These are phyloP conservation scores for Bryconaethiops microstoma DNA, from an alignment of 2,797 vertebrate genomes.

Conservation along the genomic window DNA sequence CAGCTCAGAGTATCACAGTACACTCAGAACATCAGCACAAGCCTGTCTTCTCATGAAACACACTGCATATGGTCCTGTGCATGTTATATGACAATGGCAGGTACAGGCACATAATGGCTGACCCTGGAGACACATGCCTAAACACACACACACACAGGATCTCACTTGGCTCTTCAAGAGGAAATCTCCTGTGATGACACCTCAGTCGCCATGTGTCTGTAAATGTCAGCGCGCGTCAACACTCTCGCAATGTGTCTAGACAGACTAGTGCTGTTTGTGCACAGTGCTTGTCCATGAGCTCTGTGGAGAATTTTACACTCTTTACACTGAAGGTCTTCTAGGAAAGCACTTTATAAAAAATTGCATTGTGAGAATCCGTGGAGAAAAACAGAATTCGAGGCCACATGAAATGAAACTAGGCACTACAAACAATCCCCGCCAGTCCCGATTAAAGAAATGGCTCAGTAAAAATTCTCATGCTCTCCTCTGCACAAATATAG, in stretches of 20 bases:
- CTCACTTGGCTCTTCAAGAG: not conserved
- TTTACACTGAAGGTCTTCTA: not conserved
- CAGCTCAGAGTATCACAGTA: not conserved
- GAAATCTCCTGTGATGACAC: constrained; percentile 16
- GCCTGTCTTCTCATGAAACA: not conserved
- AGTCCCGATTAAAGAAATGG: too few species aligned
- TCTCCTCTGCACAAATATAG: too few species aligned
- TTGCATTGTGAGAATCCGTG: too few species aligned
- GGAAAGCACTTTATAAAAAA: not conserved
- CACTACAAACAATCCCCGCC: too few species aligned
- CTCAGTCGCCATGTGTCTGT: not conserved
- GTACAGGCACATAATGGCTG: not conserved
- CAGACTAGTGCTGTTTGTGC: not conserved
- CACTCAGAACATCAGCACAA: not conserved
- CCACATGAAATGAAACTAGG: too few species aligned
- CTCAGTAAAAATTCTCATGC: too few species aligned
- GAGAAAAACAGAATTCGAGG: too few species aligned
- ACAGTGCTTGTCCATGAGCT: not conserved
- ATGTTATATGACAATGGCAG: not conserved
- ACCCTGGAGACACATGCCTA: not conserved
- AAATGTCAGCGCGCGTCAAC: constrained; percentile 9
- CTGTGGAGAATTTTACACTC: not conserved
- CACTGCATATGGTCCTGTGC: not conserved
- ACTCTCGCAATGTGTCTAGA: not conserved
- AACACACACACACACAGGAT: not conserved